Base-by-base conservation (phyloP, 2,888 invertebrate genomes). In the Troides helena region DNA sequence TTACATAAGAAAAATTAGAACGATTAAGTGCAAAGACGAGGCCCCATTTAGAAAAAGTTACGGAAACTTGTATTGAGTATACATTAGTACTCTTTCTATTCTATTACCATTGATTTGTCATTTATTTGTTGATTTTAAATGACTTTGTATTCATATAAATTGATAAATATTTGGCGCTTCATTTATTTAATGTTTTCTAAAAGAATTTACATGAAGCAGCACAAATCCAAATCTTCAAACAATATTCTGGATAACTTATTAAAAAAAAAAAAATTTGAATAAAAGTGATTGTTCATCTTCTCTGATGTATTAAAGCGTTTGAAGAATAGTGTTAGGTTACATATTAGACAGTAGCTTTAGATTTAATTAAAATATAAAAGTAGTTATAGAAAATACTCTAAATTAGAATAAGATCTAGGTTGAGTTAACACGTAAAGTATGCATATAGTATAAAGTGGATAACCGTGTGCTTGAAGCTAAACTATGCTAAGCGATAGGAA, bases 161-260 rank as follows among this genome's bases (percentile, higher is more conserved):
- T 14, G 12, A 46, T 46, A 46, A n/a, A n/a, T n/a, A n/a, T n/a
- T n/a, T n/a, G 53, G 53, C 53, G 53, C 53, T 18, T 18, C 30
- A 18, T 4, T 53, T 53, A n/a, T 53, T n/a, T 53, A 53, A n/a
- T 7, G 18, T 53, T 53, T 53, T n/a, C n/a, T n/a, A 53, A 53
- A 18, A 53, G 53, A 18, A 5, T 53, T 53, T n/a, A 53, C 53
- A n/a, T 53, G n/a, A 53, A 53, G 46, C 46, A 14, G 46, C 46
- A 12, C 18, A 53, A 53, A 18, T 18, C 14, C 50, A 14, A 21
- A 21, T 21, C 21, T 21, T 21, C 77, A 81, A 81, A 90, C 92
- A 92, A 80, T 88, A 92, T 92, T 92, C 92, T 92, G 92, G 92
- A 92, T 92, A 92, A 92, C 92, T 92, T 92, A 92, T 90, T 72